A percentile compares a stretch with the other conserved stretches of the same genome.
These are phyloP conservation scores for Cataglyphis livida DNA, from an alignment of 2,888 invertebrate genomes.

Conservation along the genomic window DNA sequence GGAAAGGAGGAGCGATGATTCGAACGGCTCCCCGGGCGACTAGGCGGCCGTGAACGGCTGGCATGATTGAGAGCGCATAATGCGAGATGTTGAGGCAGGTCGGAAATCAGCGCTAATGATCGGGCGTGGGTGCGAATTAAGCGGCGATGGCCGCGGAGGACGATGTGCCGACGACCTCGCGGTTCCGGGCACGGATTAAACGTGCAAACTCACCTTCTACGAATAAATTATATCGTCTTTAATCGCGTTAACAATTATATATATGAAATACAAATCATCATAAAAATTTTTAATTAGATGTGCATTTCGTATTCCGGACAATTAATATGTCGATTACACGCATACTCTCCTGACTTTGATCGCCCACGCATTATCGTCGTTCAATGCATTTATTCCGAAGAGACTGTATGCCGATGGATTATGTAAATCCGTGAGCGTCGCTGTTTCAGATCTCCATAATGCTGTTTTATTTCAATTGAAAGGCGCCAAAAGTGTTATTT, in stretches of 20 bases:
- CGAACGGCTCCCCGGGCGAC: constrained; percentile 56
- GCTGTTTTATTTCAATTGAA: constrained; percentile 33
- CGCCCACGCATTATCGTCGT: constrained; percentile 51
- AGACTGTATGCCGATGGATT: constrained; percentile 62
- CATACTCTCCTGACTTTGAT: constrained; percentile 37
- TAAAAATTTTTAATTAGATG: constrained; percentile 77
- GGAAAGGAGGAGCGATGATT: constrained; percentile 57
- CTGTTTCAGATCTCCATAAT: constrained; percentile 30
- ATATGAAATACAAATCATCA: constrained; percentile 71
- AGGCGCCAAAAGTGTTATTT: constrained; percentile 10
- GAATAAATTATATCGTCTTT: background rate
- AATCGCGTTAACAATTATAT: background rate
- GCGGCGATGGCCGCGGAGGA: constrained; percentile 62
- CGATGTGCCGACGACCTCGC: constrained; percentile 42
- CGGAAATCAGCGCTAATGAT: constrained; percentile 80
- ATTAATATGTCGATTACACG: constrained; percentile 31
- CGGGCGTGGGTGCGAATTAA: constrained; percentile 82
- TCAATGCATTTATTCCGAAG: constrained; percentile 56
- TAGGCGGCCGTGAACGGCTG: constrained; percentile 62
- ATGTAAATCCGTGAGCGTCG: constrained; percentile 77
- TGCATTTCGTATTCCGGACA: constrained; percentile 56
- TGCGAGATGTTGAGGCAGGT: constrained; percentile 83
- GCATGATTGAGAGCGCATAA: constrained; percentile 83
- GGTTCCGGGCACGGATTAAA: constrained; percentile 1
- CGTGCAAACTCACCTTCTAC: constrained; percentile 5